phyloP scores from a whole-genome alignment of 2,797 vertebrate species.

The Heliangelus exortis region DNA sequence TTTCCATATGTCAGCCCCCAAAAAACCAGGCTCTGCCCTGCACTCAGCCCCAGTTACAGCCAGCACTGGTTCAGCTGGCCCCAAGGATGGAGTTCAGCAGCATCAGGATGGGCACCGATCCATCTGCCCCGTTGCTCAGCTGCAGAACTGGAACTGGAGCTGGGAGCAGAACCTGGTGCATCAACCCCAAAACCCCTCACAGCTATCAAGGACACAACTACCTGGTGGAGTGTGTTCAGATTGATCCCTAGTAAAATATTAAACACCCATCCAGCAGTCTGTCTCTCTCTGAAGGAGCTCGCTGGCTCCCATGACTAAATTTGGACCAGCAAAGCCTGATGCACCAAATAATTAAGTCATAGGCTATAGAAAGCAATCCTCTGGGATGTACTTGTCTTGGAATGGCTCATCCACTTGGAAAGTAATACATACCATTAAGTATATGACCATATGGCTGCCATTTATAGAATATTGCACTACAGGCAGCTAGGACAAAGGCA shows the following conservation, averaged over 20 bases:
- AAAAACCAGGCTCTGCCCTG: not conserved
- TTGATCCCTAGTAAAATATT: not conserved
- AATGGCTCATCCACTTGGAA: slow-evolving; percentile 59
- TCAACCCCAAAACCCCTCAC: not conserved
- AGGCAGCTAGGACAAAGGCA: slow-evolving; percentile 46
- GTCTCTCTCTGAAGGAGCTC: not conserved
- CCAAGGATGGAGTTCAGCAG: not conserved
- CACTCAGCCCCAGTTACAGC: not conserved
- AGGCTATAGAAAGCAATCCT: slow-evolving; percentile 53
- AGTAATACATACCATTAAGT: slow-evolving; percentile 50
- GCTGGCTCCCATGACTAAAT: not conserved
- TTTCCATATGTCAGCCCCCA: rapidly evolving
- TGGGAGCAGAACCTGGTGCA: not conserved
- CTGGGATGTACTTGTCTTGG: slow-evolving; percentile 35
- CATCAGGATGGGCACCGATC: not conserved
- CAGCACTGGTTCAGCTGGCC: rapidly evolving
- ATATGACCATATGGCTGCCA: slow-evolving; percentile 59
- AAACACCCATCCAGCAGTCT: not conserved
- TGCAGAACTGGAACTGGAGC: not conserved
- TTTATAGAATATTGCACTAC: slow-evolving; percentile 57
- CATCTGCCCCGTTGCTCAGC: not conserved
- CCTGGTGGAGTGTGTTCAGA: not conserved
- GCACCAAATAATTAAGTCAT: slow-evolving; percentile 57
- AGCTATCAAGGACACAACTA: too few species aligned
- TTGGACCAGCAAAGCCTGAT: slow-evolving; percentile 25